These are phyloP conservation scores for Neostethus bicornis DNA, from an alignment of 2,797 vertebrate species.

Conservation along the genomic window DNA sequence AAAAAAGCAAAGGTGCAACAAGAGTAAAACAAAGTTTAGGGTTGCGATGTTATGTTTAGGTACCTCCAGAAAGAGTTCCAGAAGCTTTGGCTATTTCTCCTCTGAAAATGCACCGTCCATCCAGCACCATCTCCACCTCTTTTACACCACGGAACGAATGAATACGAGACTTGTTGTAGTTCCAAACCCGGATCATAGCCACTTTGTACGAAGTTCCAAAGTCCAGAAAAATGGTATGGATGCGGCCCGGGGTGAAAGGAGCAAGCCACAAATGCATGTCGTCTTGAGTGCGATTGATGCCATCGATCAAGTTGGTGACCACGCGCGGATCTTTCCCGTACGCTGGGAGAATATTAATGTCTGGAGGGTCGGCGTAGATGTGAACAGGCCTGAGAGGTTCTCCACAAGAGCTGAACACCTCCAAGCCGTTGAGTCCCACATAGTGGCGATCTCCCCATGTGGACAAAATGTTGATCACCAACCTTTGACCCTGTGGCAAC, in stretches of 20 bases:
- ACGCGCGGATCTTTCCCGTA: conserved; percentile 91
- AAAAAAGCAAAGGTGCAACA: background rate
- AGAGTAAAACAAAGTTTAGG: background rate
- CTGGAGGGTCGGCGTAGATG: conserved; percentile 87
- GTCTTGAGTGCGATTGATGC: conserved; percentile 93
- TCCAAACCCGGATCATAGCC: conserved; percentile 97
- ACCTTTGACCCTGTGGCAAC: conserved; percentile 86
- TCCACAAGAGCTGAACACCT: conserved; percentile 91
- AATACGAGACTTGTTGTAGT: conserved; percentile 98
- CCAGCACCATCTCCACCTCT: conserved; percentile 89
- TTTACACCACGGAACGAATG: conserved; percentile 94
- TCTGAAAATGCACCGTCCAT: conserved; percentile 88
- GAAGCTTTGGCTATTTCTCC: conserved; percentile 98
- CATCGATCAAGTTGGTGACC: conserved; percentile 87
- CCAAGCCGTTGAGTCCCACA: conserved; percentile 93
- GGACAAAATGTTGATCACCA: conserved; percentile 88
- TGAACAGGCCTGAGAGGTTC: conserved; percentile 82
- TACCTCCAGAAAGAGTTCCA: conserved; percentile 93
- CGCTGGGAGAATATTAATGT: conserved; percentile 91
- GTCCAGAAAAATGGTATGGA: conserved; percentile 86
- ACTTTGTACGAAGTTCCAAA: conserved; percentile 84
- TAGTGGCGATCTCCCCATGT: conserved; percentile 98
- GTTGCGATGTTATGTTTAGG: background rate
- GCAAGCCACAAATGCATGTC: conserved; percentile 99
- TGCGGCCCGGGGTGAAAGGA: conserved; percentile 87